Evolutionary conservation across 1,140 invertebrate genomes (phyloP), one percentile per base, ranked within the genome.

Genomic region (Trichomalopsis sarcophagae): DNA sequence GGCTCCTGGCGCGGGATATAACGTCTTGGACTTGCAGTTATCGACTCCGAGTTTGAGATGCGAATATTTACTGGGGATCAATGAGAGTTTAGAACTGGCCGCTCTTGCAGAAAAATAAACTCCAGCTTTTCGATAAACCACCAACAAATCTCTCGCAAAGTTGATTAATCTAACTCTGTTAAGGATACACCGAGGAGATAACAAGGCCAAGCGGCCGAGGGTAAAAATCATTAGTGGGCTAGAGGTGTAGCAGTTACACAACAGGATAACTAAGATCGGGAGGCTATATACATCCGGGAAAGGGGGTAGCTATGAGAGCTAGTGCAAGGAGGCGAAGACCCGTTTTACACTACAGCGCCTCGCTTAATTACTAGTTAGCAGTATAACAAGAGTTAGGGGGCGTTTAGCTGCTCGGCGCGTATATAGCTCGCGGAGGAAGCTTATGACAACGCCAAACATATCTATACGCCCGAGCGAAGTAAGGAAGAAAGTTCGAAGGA

Each of bases 361-460:
- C 88, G 89, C 87, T 91, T 91, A 91, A 91, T 91, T 91, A 90
- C 90, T 89, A 90, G 89, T 90, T 90, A 89, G 88, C 89, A 87
- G 89, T 90, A 44, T 44, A 91, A 88, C 89, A 87, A 83, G 89
- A 91, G 90, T 90, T 91, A 88, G 88, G 47, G 5, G 86, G 89
- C 87, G 87, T 88, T 91, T 91, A 91, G 87, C 89, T 87, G 87
- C 88, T 90, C 88, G 87, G 33, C 33, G 33, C 27, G 1, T 27
- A 27, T 89, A 86, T 87, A 7, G 23, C 23, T 33, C 21, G 11
- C 9, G 36, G 27, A 23, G 17, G 47, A 13, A 78, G 50, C 50
- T 78, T 78, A 66, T 66, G 23, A 44, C n/a, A 36, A 69, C 30
- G 36, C 2, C 33, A 1, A 36, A 75, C 4, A 33, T 9, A 44